phyloP scores from a whole-genome alignment of 2,888 invertebrate genomes.

The Heteromyza rotundicornis region DNA sequence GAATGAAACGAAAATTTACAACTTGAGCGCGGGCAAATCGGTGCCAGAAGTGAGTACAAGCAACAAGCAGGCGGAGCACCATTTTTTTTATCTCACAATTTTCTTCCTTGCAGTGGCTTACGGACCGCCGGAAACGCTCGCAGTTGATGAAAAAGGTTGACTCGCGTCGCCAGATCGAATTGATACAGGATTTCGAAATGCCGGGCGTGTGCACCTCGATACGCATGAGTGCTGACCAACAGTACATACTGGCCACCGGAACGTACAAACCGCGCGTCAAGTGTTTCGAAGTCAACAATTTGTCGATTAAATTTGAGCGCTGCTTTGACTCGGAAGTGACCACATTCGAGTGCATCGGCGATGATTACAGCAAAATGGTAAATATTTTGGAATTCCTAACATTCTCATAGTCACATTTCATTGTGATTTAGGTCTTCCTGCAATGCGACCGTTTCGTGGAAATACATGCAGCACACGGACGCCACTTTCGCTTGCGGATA shows the following conservation, averaged over 20 bases:
- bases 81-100: too few species aligned
- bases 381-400: too few species aligned
- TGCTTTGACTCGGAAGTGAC: slow-evolving; percentile 97
- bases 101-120: slow-evolving; percentile 75
- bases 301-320: slow-evolving; percentile 96
- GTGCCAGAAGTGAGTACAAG: slow-evolving; percentile 86
- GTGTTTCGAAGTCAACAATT: slow-evolving; percentile 94
- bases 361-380: slow-evolving; percentile 93
- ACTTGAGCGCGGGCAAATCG: slow-evolving; percentile 95
- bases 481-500: slow-evolving; percentile 88
- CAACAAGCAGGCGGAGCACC: background rate
- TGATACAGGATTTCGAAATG: slow-evolving; percentile 99
- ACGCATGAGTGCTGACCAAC: slow-evolving; percentile 85
- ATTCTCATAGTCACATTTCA: background rate
- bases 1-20: slow-evolving; percentile 97
- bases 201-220: slow-evolving; percentile 89
- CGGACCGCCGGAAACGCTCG: slow-evolving; percentile 81
- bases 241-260: slow-evolving; percentile 91
- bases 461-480: slow-evolving; percentile 92
- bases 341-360: slow-evolving; percentile 90
- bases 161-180: slow-evolving; percentile 86
- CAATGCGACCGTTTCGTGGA: slow-evolving; percentile 91
- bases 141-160: slow-evolving; percentile 89
- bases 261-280: slow-evolving; percentile 95
- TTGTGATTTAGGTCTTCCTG: slow-evolving; percentile 66